Evolutionary conservation across 2,797 vertebrate species (phyloP), one percentile per base, ranked within the genome.

Genomic region (Esox masquinongy): DNA sequence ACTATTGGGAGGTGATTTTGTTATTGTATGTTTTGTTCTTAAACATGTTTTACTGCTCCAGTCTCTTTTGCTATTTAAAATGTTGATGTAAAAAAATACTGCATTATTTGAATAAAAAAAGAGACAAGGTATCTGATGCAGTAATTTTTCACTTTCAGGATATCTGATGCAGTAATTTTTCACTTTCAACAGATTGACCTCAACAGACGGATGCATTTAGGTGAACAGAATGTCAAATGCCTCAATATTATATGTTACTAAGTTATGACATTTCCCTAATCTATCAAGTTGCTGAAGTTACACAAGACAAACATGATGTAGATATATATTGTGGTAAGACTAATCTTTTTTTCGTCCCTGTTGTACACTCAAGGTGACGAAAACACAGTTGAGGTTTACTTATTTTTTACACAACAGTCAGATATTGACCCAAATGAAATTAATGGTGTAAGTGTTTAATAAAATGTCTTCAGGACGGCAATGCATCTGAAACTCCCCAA

Each of bases 61-160:
- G 88, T 90, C 82, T 89, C 88, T 91, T 90, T 82, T 91, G 81
- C 82, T 91, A 92, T 93, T 93, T 91, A 87, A 91, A 88, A 85
- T 77, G 56, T 88, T 84, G 82, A 86, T 92, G 92, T 92, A 90
- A 88, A 88, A 82, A 89, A 72, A 86, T 85, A 85, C 86, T 88
- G 84, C 89, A 90, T 93, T 92, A 88, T 94, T 93, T 94, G 88
- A 95, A 93, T 94, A 94, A 95, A 93, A 80, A 82, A 87, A 87
- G 82, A 86, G 74, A 90, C 88, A 83, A 31, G 85, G 89, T 89
- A 77, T 61, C 80, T 74, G 22, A 49, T 14, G 15, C 39, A n/a
- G n/a, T n/a, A n/a, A n/a, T n/a, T n/a, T n/a, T n/a, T n/a, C n/a
- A n/a, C n/a, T n/a, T n/a, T n/a, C n/a, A n/a, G n/a, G n/a, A n/a